phyloP scores from a whole-genome alignment of 1,140 invertebrate genomes.

The Pseudomyrmex pallidus region DNA sequence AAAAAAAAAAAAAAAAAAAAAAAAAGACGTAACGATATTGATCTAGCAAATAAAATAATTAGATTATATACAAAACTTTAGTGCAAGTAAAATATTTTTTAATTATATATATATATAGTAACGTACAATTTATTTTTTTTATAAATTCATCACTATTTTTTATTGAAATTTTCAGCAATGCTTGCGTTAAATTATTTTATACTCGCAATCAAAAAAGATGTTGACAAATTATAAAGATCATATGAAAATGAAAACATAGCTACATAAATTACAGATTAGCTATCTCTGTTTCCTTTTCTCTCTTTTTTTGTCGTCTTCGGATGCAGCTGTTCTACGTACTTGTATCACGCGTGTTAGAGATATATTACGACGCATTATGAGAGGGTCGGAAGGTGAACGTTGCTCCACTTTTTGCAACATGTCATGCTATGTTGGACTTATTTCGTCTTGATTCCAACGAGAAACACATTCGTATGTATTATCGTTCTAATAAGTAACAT shows the following conservation, averaged over 20 bases:
- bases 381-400: slow-evolving; percentile 9
- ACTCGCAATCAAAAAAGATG: not conserved
- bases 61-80: not conserved
- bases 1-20: too few relatives aligned
- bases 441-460: not conserved
- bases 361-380: slow-evolving; percentile 9
- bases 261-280: not conserved
- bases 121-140: too few relatives aligned
- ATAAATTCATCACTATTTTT: too few relatives aligned
- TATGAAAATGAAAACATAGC: not conserved
- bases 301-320: not conserved
- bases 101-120: not conserved
- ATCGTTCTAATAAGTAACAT: not conserved
- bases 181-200: slow-evolving; percentile 1
- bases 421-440: not conserved
- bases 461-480: not conserved
- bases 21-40: not conserved
- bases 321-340: not conserved
- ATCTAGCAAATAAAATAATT: not conserved
- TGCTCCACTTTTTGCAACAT: slow-evolving; percentile 23
- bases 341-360: not conserved
- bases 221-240: not conserved
- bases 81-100: not conserved
- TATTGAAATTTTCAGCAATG: too few relatives aligned
- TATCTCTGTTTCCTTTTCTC: not conserved